Evolutionary conservation across 2,888 invertebrate genomes (phyloP), one percentile per base, ranked within the genome.

Genomic region (Halictus ligatus): DNA sequence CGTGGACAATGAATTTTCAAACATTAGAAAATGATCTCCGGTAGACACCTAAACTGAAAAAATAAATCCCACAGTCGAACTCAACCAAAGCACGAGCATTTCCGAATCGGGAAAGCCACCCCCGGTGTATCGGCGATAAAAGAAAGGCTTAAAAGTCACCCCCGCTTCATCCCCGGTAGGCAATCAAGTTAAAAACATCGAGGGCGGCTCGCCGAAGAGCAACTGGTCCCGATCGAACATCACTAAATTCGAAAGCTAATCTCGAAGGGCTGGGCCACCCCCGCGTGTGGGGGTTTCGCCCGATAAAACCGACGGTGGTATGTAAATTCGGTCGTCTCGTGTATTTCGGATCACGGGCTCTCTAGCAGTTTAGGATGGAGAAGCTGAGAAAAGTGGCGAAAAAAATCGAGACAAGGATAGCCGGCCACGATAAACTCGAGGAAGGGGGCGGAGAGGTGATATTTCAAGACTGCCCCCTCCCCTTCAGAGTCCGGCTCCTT

Each of bases 401-500:
- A 50, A 43, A 40, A 40, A 75, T 50, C 5, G 48, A 50, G 46
- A 50, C 54, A 64, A 84, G 80, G 75, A 80, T 78, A 72, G 80
- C 69, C 75, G 75, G 43, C 60, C 79, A 76, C 88, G 92, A 93
- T 91, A 92, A 92, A 92, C 89, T 87, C 82, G 80, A 79, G 83
- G 84, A 80, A 77, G 86, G 84, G 84, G 79, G 81, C 81, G 86
- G 86, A 82, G 84, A 92, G 93, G 94, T 93, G 94, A 94, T 95
- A 95, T 95, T 94, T 95, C 94, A 94, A 93, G 94, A 92, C 93
- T 89, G 92, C 91, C 88, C 90, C 90, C 85, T 89, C 90, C 89
- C 83, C 50, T 54, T 43, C 75, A 21, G 21, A 54, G 54, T 54
- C 86, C 74, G 78, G 84, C 84, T 89, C 76, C 87, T 89, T 89